These are phyloP conservation scores for Quadriops clusia DNA, from an alignment of 2,888 invertebrate genomes.

Conservation along the genomic window DNA sequence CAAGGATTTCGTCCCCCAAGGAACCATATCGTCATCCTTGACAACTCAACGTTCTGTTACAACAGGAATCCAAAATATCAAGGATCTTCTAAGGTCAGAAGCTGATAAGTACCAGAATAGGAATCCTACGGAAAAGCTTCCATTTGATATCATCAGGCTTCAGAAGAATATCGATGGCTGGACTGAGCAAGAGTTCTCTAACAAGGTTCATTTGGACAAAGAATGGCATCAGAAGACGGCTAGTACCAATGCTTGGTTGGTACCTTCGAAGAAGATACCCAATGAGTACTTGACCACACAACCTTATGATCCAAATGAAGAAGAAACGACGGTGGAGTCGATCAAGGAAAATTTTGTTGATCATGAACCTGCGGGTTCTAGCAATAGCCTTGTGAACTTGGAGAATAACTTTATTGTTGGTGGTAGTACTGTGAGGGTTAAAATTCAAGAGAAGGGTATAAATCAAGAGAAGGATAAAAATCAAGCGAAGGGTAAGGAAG, in stretches of 20 bases:
- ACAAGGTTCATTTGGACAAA: constrained; percentile 32
- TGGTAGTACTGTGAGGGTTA: constrained; percentile 18
- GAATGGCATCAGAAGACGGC: constrained; percentile 26
- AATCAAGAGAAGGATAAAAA: too few species aligned
- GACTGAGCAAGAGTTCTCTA: constrained; percentile 65
- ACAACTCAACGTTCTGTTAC: constrained; percentile 26
- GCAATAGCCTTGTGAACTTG: constrained; percentile 21
- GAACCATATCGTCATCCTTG: constrained; percentile 34
- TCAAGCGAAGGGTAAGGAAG: too few species aligned
- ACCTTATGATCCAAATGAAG: constrained; percentile 23
- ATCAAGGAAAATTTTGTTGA: constrained; percentile 18
- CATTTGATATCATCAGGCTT: constrained; percentile 60
- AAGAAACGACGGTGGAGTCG: constrained; percentile 14
- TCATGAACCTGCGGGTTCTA: constrained; percentile 26
- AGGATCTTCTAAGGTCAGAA: constrained; percentile 36
- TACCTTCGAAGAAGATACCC: constrained; percentile 64
- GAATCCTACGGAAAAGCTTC: constrained; percentile 34
- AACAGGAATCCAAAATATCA: constrained; percentile 37
- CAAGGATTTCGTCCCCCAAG: constrained; percentile 42
- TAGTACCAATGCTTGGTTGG: constrained; percentile 42
- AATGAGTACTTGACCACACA: constrained; percentile 61
- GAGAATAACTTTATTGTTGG: constrained; percentile 26
- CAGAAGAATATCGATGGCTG: constrained; percentile 78
- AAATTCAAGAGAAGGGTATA: too few species aligned
- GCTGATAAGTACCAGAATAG: constrained; percentile 15